These are phyloP conservation scores for Buphagus erythrorhynchus DNA, from an alignment of 2,797 vertebrate genomes.

Conservation along the genomic window DNA sequence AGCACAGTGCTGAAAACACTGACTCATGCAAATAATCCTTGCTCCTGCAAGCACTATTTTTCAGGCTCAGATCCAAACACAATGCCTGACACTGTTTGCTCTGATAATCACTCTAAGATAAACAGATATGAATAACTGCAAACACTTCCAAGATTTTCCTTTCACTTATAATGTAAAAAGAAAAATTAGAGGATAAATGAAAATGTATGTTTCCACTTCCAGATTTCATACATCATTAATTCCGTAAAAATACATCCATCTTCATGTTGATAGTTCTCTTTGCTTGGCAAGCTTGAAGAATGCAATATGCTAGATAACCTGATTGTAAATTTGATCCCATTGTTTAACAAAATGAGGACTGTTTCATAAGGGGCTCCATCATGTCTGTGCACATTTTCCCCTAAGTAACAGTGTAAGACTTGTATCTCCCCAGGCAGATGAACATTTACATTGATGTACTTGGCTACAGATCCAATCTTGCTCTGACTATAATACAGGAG, in stretches of 20 bases:
- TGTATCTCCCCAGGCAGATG: slow-evolving; percentile 68
- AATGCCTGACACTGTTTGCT: slow-evolving; percentile 72
- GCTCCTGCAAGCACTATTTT: slow-evolving; percentile 53
- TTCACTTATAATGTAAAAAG: slow-evolving; percentile 55
- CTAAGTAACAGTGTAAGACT: slow-evolving; percentile 72
- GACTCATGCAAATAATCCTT: slow-evolving; percentile 60
- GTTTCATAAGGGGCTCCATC: slow-evolving; percentile 75
- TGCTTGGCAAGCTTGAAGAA: slow-evolving; percentile 58
- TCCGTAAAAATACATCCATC: slow-evolving; percentile 61
- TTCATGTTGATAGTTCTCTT: slow-evolving; percentile 51
- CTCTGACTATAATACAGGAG: slow-evolving; percentile 65
- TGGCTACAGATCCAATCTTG: slow-evolving; percentile 66
- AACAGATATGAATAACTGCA: slow-evolving; percentile 68
- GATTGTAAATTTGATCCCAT: slow-evolving; percentile 76
- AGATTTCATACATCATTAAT: slow-evolving; percentile 70
- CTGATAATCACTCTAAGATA: slow-evolving; percentile 72
- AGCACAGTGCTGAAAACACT: slow-evolving; percentile 42
- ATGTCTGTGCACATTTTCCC: slow-evolving; percentile 75
- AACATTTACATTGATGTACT: slow-evolving; percentile 67
- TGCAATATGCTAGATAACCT: slow-evolving; percentile 60
- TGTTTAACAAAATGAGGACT: slow-evolving; percentile 75
- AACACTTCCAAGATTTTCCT: slow-evolving; percentile 59
- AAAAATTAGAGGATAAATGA: slow-evolving; percentile 60
- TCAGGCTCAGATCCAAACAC: slow-evolving; percentile 64
- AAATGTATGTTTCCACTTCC: slow-evolving; percentile 69